A percentile compares a stretch with the other conserved stretches of the same genome.
These are phyloP conservation scores for Sus cebifrons DNA, from an alignment of 2,797 vertebrate genomes.

Conservation along the genomic window DNA sequence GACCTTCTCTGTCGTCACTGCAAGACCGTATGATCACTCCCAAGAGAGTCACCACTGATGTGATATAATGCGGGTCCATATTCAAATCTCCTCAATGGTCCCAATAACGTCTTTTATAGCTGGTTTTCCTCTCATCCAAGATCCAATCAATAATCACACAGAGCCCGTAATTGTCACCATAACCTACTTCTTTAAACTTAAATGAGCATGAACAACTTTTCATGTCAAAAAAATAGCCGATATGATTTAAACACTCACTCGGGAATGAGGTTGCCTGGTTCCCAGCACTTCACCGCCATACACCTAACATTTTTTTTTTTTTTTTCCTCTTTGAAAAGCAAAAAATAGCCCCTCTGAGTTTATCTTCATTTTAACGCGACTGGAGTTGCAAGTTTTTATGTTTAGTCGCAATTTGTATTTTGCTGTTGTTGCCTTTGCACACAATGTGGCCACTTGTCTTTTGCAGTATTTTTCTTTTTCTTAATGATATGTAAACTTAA, in stretches of 20 bases:
- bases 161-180: conserved; percentile 66
- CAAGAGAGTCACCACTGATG: neutral
- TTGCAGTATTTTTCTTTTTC: neutral
- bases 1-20: neutral
- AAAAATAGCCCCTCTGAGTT: neutral
- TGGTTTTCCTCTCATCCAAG: conserved; percentile 55
- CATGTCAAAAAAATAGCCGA: neutral
- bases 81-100: conserved; percentile 47
- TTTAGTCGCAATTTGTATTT: neutral
- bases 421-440: rapidly evolving
- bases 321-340: neutral
- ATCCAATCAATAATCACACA: conserved; percentile 48
- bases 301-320: no score
- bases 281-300: rapidly evolving
- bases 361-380: neutral
- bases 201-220: conserved; percentile 62
- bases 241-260: neutral
- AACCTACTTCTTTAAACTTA: conserved; percentile 72
- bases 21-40: neutral
- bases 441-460: neutral
- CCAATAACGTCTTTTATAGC: conserved; percentile 59
- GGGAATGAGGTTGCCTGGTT: rapidly evolving
- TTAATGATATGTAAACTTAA: neutral
- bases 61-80: neutral
- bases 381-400: neutral